Evolutionary conservation across 2,888 invertebrate species (phyloP), one percentile per base, ranked within the genome.

Genomic region (Brachyptera putata): DNA sequence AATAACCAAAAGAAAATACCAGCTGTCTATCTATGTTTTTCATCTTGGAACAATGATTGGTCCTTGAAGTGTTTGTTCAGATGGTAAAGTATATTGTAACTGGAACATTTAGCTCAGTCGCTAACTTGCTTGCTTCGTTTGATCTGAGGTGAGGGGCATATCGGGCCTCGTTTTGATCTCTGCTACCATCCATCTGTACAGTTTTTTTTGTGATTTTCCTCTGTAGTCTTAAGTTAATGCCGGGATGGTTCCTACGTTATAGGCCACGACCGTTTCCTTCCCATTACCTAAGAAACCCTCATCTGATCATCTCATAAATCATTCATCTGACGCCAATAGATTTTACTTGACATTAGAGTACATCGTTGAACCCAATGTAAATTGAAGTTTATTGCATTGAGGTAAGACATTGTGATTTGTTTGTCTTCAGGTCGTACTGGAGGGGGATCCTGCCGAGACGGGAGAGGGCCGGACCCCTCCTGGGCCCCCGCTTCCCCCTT

Each of bases 391-490:
- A n/a, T n/a, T n/a, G n/a, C n/a, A n/a, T n/a, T n/a, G n/a, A n/a
- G n/a, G n/a, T n/a, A n/a, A n/a, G n/a, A n/a, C n/a, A n/a, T n/a
- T n/a, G n/a, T n/a, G n/a, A n/a, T n/a, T n/a, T n/a, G n/a, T 30
- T 5, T 30, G 30, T 30, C 11, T 7, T 7, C 30, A 30, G 30
- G 30, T 30, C 30, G 30, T 5, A 34, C 63, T 64, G 63, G 63
- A 64, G 63, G 64, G 59, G 55, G 57, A 61, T 36, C 56, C 58
- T 41, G 49, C 53, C 13, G 60, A 41, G 26, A 57, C 64, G 61
- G 64, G 62, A 57, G 58, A 59, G 30, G 22, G 62, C 62, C 61
- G 64, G 61, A 58, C 57, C 43, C 61, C 55, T 34, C 57, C 63
- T 34, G 61, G 59, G 22, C 61, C 61, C 25, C 41, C 59, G 36